Percentiles rank a stretch among this genome's conserved stretches.
Evolutionary conservation across 2,888 invertebrate species (phyloP).

Genomic region (Drosophila sordidula): DNA sequence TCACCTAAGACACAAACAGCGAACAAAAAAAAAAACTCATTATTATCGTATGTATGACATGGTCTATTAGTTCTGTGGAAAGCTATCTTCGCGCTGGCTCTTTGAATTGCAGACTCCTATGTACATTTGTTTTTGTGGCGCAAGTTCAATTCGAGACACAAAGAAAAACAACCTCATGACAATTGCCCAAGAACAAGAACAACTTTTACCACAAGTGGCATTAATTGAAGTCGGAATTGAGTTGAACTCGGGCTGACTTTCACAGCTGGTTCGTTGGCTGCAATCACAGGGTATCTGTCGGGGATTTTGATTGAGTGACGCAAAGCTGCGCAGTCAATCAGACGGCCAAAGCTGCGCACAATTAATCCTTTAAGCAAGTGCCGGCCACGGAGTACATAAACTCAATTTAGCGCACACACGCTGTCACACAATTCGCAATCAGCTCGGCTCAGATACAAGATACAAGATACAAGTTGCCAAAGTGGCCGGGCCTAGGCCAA

Average conservation of each 20-base stretch:
- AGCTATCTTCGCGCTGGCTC: background rate
- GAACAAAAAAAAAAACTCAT: slow-evolving; percentile 9
- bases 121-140: slow-evolving; percentile 2
- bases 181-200: slow-evolving; percentile 10
- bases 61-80: slow-evolving; percentile 4
- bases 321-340: slow-evolving; percentile 61
- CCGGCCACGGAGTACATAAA: slow-evolving; percentile 57
- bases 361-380: slow-evolving; percentile 69
- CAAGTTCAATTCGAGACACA: slow-evolving; percentile 20
- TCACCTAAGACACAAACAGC: background rate
- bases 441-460: slow-evolving; percentile 31
- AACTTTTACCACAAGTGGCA: slow-evolving; percentile 36
- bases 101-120: slow-evolving; percentile 2
- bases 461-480: slow-evolving; percentile 26
- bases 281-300: slow-evolving; percentile 20
- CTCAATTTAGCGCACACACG: slow-evolving; percentile 65
- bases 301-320: slow-evolving; percentile 46
- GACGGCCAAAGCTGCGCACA: slow-evolving; percentile 34
- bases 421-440: slow-evolving; percentile 82
- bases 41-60: slow-evolving; percentile 12
- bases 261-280: slow-evolving; percentile 27
- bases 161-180: background rate
- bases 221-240: slow-evolving; percentile 47
- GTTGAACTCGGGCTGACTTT: slow-evolving; percentile 32
- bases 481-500: slow-evolving; percentile 42